Percentiles rank a stretch among this genome's conserved stretches.
Conservation (phyloP, 2,888 invertebrate genomes). For the Acanthosepion pharaonis region DNA sequence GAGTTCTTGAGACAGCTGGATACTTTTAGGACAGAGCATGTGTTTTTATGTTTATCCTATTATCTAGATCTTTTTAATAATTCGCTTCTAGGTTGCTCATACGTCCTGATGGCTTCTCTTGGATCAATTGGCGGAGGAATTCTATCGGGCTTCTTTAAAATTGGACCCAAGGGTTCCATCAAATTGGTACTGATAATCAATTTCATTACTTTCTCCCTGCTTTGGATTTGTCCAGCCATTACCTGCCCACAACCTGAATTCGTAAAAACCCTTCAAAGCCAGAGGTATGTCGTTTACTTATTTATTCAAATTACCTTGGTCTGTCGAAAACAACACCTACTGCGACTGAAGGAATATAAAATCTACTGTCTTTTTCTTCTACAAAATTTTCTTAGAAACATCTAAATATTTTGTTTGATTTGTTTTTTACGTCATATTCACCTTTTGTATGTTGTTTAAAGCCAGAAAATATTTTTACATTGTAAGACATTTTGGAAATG, state of each 20-base stretch:
- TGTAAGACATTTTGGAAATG: too few species aligned
- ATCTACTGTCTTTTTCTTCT: too few species aligned
- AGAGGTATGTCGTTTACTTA: neutral
- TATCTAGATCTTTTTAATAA: neutral
- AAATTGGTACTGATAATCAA: neutral
- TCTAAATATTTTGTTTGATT: too few species aligned
- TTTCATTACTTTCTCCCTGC: neutral
- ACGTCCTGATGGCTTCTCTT: neutral
- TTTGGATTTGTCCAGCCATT: neutral
- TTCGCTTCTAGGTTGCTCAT: neutral
- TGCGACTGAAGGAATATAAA: too few species aligned
- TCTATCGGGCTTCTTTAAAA: neutral
- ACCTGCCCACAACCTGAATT: neutral
- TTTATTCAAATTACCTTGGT: neutral
- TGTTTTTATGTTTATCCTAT: too few species aligned
- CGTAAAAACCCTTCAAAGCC: neutral
- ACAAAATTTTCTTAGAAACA: too few species aligned
- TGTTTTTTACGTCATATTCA: too few species aligned
- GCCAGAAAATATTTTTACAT: too few species aligned
- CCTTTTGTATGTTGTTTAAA: too few species aligned
- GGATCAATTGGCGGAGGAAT: neutral
- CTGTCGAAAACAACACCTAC: too few species aligned
- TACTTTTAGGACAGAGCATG: too few species aligned
- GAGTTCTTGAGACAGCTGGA: too few species aligned
- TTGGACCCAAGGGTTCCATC: neutral